These are phyloP conservation scores for Avahi laniger DNA, from an alignment of 2,797 vertebrate species.

Conservation along the genomic window DNA sequence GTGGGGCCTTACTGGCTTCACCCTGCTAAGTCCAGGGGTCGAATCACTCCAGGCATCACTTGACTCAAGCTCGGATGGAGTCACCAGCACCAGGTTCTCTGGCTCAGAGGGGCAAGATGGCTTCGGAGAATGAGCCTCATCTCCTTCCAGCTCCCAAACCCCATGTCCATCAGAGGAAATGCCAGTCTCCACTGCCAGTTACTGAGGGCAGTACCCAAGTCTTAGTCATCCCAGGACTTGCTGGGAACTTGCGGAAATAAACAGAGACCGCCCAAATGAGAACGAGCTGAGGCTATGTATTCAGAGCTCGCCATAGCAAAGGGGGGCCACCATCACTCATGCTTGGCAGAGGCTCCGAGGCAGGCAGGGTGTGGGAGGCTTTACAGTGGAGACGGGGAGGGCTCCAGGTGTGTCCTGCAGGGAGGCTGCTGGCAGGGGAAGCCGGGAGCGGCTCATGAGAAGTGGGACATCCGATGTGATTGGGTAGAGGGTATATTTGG, in stretches of 20 bases:
- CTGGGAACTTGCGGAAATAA: not conserved
- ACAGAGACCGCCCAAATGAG: not conserved
- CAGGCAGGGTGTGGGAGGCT: too few relatives aligned
- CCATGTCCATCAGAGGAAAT: fast-evolving
- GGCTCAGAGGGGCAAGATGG: not conserved
- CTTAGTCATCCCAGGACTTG: not conserved
- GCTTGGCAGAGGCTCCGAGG: not conserved
- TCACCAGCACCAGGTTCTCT: not conserved
- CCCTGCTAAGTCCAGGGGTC: not conserved
- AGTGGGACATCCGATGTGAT: not conserved
- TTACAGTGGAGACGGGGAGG: not conserved
- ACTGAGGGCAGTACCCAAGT: not conserved
- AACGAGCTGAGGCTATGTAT: not conserved
- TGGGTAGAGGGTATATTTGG: not conserved
- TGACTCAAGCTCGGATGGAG: not conserved
- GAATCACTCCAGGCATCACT: not conserved
- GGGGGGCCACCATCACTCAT: fast-evolving
- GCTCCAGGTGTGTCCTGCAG: not conserved
- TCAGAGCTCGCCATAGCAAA: too few relatives aligned
- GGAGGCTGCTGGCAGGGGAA: not conserved
- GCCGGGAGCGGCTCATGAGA: not conserved
- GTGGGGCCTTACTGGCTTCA: not conserved
- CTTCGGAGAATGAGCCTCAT: not conserved
- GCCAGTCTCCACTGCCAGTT: not conserved
- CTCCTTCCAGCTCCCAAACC: not conserved